Evolutionary conservation across 2,113 vertebrate species (phyloP).

Genomic region (Hippopotamus amphibius): DNA sequence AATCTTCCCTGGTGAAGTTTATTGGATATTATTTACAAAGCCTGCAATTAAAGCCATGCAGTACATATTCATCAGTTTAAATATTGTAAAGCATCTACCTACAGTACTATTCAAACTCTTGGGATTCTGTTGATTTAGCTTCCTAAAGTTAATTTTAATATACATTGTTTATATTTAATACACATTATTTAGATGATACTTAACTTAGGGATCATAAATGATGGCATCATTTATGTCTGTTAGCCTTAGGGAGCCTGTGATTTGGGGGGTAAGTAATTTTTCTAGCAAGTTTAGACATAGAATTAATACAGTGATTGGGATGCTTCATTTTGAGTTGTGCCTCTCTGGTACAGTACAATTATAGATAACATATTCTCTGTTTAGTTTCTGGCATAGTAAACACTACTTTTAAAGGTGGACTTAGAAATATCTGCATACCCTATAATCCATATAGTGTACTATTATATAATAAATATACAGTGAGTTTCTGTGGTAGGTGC

Average conservation of each 20-base stretch:
- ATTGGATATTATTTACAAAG: conserved; percentile 51
- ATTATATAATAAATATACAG: background rate
- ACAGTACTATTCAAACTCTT: background rate
- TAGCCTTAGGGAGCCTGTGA: conserved; percentile 43
- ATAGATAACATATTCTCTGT: background rate
- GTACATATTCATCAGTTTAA: conserved; percentile 40
- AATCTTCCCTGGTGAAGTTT: conserved; percentile 40
- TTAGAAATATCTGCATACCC: conserved; percentile 14
- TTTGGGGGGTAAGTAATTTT: conserved; percentile 67
- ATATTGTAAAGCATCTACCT: background rate
- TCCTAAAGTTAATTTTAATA: conserved; percentile 48
- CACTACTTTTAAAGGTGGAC: conserved; percentile 60
- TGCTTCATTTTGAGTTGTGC: conserved; percentile 50
- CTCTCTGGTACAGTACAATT: background rate
- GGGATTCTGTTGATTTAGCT: conserved; percentile 16
- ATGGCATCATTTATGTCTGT: conserved; percentile 52
- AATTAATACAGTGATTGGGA: conserved; percentile 35
- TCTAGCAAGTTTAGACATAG: conserved; percentile 44
- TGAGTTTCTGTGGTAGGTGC: conserved; percentile 34
- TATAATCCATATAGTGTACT: background rate
- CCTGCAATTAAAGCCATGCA: conserved; percentile 33
- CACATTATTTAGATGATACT: conserved; percentile 50
- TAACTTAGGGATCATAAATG: conserved; percentile 48
- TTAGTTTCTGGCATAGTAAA: conserved; percentile 55
- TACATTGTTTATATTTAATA: conserved; percentile 45